A percentile compares a stretch with the other conserved stretches of the same genome.
phyloP scores from a whole-genome alignment of 2,888 invertebrate species.

The Melanostoma scalare region DNA sequence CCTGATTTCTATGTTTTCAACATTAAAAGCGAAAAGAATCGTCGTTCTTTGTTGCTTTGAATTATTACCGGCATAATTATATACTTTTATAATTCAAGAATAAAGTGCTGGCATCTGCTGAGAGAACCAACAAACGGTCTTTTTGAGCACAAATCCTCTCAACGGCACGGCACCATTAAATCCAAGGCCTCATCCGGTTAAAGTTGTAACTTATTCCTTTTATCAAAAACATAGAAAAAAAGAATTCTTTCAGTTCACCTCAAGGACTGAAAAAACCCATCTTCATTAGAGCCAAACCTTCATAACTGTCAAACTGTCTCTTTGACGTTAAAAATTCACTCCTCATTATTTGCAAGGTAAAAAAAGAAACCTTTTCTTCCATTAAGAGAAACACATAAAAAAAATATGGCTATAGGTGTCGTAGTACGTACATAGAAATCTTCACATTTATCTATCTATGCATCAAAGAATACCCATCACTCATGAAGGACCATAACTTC shows the following conservation, averaged over 20 bases:
- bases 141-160: too few species aligned
- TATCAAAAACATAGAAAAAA: background rate
- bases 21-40: too few species aligned
- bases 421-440: background rate
- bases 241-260: slow-evolving; percentile 18
- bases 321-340: slow-evolving; percentile 59
- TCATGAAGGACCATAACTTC: slow-evolving; percentile 48
- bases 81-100: too few species aligned
- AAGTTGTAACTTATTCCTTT: slow-evolving; percentile 33
- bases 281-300: slow-evolving; percentile 37
- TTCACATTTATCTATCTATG: slow-evolving; percentile 4
- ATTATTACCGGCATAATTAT: background rate
- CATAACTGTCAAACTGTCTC: slow-evolving; percentile 43
- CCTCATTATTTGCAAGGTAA: slow-evolving; percentile 40
- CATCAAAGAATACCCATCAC: slow-evolving; percentile 51
- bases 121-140: too few species aligned
- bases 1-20: too few species aligned
- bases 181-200: slow-evolving; percentile 19
- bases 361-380: slow-evolving; percentile 27
- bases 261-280: slow-evolving; percentile 20
- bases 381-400: background rate
- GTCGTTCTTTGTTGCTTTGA: slow-evolving; percentile 11
- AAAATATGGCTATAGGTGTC: too few species aligned
- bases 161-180: slow-evolving; percentile 1
- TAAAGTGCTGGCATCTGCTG: too few species aligned